phyloP scores from a whole-genome alignment of 2,113 vertebrate genomes.

The Fulmarus glacialis region DNA sequence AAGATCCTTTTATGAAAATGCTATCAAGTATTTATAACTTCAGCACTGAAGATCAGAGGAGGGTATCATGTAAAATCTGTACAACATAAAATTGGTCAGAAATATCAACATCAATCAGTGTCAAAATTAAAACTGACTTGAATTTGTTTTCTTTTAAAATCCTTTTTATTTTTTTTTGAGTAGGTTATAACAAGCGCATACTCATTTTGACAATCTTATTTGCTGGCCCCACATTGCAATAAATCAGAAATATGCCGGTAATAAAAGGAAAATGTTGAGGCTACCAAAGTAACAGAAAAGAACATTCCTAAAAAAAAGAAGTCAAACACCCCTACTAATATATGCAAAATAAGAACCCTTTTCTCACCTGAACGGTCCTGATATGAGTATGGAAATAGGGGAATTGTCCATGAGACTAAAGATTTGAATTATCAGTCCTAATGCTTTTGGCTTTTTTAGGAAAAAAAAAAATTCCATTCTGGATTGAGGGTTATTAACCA shows the following conservation, averaged over 20 bases:
- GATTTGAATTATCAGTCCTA: background rate
- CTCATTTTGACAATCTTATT: constrained; percentile 60
- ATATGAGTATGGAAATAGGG: background rate
- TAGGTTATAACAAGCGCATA: constrained; percentile 10
- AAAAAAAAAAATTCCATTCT: background rate
- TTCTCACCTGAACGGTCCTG: background rate
- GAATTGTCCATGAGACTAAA: background rate
- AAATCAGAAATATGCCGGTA: constrained; percentile 45
- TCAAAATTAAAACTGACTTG: constrained; percentile 27
- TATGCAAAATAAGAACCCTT: background rate
- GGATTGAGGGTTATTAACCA: background rate
- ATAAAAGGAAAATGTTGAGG: constrained; percentile 13
- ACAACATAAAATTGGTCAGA: constrained; percentile 44
- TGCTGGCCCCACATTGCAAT: constrained; percentile 22
- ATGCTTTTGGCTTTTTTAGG: background rate
- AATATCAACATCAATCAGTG: constrained; percentile 37
- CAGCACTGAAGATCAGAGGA: constrained; percentile 57
- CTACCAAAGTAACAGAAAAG: background rate
- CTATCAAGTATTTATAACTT: constrained; percentile 57
- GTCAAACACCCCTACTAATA: background rate
- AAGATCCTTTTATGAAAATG: constrained; percentile 51
- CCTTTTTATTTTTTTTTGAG: constrained; percentile 35
- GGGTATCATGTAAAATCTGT: constrained; percentile 49
- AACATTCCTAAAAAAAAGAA: background rate
- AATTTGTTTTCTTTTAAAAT: constrained; percentile 45